Percentiles rank a stretch among this genome's conserved stretches.
Conservation (phyloP, 2,888 invertebrate species). For the Bombylius discolor region DNA sequence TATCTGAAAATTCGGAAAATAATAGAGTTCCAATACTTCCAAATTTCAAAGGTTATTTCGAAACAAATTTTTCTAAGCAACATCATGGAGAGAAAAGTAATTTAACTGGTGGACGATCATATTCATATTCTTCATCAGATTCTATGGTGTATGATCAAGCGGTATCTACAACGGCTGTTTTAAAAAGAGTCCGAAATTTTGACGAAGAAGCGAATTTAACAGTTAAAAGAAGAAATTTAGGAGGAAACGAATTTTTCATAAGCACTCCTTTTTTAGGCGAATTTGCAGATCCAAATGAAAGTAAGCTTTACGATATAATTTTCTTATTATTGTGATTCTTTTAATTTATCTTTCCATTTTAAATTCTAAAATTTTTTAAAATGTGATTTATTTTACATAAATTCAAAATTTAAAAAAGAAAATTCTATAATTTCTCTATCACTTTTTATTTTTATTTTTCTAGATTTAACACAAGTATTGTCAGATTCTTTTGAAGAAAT, state of each 20-base stretch:
- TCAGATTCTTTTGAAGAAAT: conserved; percentile 28
- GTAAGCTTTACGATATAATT: background rate
- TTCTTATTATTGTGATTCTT: no score
- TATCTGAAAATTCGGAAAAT: conserved; percentile 10
- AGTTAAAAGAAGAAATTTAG: background rate
- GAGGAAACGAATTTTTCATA: background rate
- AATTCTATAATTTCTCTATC: no score
- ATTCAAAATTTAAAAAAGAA: no score
- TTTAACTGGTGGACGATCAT: no score
- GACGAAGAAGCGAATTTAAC: background rate
- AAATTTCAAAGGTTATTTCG: conserved; percentile 17
- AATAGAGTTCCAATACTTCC: conserved; percentile 19
- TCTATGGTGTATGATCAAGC: background rate
- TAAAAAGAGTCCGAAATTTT: conserved; percentile 1
- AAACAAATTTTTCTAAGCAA: background rate
- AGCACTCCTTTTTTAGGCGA: background rate
- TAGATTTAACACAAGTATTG: conserved; percentile 28
- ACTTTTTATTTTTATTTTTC: background rate
- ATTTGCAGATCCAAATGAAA: background rate
- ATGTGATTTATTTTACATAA: no score
- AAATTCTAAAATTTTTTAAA: no score
- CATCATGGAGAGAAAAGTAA: no score
- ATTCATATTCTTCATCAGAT: background rate
- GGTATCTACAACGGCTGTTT: background rate
- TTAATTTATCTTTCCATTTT: no score